Conservation (phyloP, 2,113 vertebrate genomes). For the Varanus komodoensis region DNA sequence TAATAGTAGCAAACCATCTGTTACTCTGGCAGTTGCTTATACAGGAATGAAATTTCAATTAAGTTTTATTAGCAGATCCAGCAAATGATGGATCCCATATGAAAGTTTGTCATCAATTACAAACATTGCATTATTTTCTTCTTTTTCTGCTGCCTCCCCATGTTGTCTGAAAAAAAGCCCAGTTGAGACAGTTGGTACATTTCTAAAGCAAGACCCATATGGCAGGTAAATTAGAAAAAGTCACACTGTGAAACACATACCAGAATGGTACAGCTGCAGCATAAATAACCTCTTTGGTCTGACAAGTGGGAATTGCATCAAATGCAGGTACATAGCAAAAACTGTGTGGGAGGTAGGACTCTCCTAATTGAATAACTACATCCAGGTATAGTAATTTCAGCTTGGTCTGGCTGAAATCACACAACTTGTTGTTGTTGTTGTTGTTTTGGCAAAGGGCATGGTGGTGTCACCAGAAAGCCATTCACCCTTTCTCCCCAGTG, state of each 20-base stretch:
- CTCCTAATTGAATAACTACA: not conserved
- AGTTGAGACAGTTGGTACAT: constrained; percentile 46
- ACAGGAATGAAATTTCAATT: constrained; percentile 79
- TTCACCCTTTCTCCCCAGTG: not conserved
- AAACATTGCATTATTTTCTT: constrained; percentile 62
- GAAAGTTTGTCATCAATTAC: constrained; percentile 66
- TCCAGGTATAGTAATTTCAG: not conserved
- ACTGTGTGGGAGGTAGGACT: constrained; percentile 6
- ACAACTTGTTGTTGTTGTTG: not conserved
- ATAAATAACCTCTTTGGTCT: constrained; percentile 51
- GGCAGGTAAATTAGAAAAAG: constrained; percentile 62
- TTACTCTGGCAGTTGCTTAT: constrained; percentile 70
- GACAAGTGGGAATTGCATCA: constrained; percentile 49
- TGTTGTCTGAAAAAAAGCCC: constrained; percentile 51
- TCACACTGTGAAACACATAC: constrained; percentile 37
- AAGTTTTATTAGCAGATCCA: constrained; percentile 74
- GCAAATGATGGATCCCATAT: constrained; percentile 73
- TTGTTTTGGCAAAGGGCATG: not conserved
- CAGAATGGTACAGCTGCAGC: constrained; percentile 38
- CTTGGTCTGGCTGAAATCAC: constrained; percentile 27
- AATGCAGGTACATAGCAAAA: constrained; percentile 46
- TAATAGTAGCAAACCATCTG: constrained; percentile 77
- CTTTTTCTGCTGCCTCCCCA: constrained; percentile 43
- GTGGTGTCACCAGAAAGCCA: not conserved
- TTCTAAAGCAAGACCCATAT: constrained; percentile 53